Conservation (phyloP, 2,888 invertebrate species). For the Dione vanillae region DNA sequence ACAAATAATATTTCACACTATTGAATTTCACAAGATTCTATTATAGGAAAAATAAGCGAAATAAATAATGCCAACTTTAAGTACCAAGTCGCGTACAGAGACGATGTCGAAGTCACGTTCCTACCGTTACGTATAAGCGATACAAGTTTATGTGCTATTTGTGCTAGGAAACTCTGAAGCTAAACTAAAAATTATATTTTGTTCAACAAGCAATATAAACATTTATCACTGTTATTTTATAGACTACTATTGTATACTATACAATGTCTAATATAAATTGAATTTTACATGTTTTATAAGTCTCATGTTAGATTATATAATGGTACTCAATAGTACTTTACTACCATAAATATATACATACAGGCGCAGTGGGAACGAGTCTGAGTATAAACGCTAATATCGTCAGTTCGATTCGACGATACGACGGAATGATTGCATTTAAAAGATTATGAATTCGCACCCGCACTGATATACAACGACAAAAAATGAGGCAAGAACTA, state of each 20-base stretch:
- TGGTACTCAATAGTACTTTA: too few relatives aligned
- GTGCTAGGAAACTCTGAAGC: conserved; percentile 13
- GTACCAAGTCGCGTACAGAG: conserved; percentile 27
- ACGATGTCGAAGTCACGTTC: conserved; percentile 36
- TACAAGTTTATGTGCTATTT: conserved; percentile 29
- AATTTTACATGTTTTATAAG: neutral
- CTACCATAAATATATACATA: too few relatives aligned
- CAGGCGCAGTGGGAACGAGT: too few relatives aligned
- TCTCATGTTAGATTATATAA: neutral
- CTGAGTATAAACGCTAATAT: too few relatives aligned
- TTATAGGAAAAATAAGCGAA: conserved; percentile 9
- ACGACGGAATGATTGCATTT: too few relatives aligned
- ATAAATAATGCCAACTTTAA: conserved; percentile 39
- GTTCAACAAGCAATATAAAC: conserved; percentile 5
- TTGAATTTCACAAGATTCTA: neutral
- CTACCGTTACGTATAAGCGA: conserved; percentile 21
- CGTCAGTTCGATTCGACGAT: too few relatives aligned
- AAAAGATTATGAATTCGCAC: too few relatives aligned
- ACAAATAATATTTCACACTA: neutral
- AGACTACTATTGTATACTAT: neutral
- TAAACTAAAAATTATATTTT: conserved; percentile 23
- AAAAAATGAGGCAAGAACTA: too few relatives aligned
- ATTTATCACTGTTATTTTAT: neutral
- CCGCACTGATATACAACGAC: too few relatives aligned
- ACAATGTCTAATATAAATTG: neutral